These are phyloP conservation scores for Acanthurus lineatus DNA, from an alignment of 2,797 vertebrate species.

Conservation along the genomic window DNA sequence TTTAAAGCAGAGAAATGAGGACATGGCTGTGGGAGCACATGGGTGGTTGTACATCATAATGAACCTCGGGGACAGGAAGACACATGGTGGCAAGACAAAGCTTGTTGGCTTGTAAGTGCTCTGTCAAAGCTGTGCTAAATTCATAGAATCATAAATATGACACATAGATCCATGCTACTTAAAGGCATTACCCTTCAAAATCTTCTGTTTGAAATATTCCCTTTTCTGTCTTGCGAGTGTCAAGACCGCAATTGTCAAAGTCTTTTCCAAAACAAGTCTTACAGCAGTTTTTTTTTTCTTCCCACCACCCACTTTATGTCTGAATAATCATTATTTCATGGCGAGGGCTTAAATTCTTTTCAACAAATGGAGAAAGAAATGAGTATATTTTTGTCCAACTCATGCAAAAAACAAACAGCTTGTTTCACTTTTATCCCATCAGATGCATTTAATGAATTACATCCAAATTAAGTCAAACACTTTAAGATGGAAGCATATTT, in stretches of 20 bases:
- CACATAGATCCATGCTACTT: conserved; percentile 4
- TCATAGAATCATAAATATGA: conserved; percentile 16
- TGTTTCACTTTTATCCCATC: conserved; percentile 10
- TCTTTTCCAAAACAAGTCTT: conserved; percentile 38
- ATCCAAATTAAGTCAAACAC: background rate
- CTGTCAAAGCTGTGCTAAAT: conserved; percentile 34
- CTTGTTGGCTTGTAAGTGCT: conserved; percentile 41
- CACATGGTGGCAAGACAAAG: conserved; percentile 60
- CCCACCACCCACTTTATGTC: conserved; percentile 24
- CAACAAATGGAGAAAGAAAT: conserved; percentile 7
- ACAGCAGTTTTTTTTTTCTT: conserved; percentile 28
- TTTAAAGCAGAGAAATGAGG: conserved; percentile 43
- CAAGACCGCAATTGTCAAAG: conserved; percentile 16
- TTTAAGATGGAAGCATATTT: conserved; percentile 1
- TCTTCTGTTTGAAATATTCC: conserved; percentile 26
- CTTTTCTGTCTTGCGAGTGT: conserved; percentile 24
- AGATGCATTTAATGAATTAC: conserved; percentile 13
- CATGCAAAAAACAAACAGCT: conserved; percentile 1
- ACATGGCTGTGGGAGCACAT: conserved; percentile 58
- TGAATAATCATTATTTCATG: conserved; percentile 37
- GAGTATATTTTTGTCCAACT: background rate
- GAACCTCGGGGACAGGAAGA: conserved; percentile 57
- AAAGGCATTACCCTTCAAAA: conserved; percentile 21
- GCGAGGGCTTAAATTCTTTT: background rate
- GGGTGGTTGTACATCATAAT: conserved; percentile 36